Base-by-base conservation (phyloP, 2,888 invertebrate genomes). In the Apamea epomidion region DNA sequence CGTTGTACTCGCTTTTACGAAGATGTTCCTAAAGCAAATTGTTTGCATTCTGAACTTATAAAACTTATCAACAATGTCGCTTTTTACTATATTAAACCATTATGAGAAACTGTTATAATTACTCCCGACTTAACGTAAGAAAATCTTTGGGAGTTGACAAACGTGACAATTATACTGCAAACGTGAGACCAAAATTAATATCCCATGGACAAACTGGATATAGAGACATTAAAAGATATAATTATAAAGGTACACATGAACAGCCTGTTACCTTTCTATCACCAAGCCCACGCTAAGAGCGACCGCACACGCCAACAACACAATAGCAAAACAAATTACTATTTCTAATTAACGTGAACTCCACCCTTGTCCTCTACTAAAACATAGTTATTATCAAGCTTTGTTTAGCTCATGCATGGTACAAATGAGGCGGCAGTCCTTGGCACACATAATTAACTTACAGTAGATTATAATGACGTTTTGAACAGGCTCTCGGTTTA, bases 391-490 rank as follows among this genome's bases (percentile, higher is more conserved):
- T 88, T 76, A 88, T 70, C 78, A 80, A 71, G 81, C 83, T 89
- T 91, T 91, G 90, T 89, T 88, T 87, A 84, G 75, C 82, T 86
- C 89, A 89, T 90, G 89, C 90, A 90, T 90, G 90, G 85, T 84
- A 82, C 88, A 85, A 90, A 91, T 87, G 87, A 85, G 76, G 82
- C 76, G 25, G 76, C n/a, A 80, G 88, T 87, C 93, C 93, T 92
- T 93, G 93, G 84, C 93, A 91, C 79, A 87, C 68, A 64, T 87
- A 80, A 85, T 88, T 84, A 85, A 87, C 68, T 83, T 84, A 84
- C 80, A 54, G 68, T 73, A 78, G 71, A 88, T 85, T 80, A 86
- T 87, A 83, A 86, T 86, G 78, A 86, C 65, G 51, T 25, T 81
- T 76, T 65, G 29, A 64, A 51, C 29, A 37, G 75, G 69, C 81